Evolutionary conservation across 2,888 invertebrate genomes (phyloP).

Genomic region (Tridacna crocea): DNA sequence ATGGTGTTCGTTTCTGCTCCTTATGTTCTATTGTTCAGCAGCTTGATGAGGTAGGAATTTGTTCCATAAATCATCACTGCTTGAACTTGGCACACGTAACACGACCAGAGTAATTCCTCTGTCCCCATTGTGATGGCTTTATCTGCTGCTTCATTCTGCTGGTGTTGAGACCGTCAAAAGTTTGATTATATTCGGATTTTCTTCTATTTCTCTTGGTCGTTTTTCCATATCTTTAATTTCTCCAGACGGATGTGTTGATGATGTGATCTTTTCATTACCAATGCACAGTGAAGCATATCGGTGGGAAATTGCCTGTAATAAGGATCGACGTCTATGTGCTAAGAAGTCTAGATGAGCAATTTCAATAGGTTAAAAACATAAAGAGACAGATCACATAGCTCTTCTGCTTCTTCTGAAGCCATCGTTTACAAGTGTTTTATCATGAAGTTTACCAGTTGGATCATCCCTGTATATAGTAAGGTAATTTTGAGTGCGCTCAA

Average conservation of each 20-base stretch:
- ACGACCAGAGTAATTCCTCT: too few species aligned
- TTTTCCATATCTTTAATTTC: slow-evolving; percentile 25
- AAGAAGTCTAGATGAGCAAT: background rate
- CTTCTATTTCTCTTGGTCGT: slow-evolving; percentile 27
- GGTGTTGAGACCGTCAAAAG: background rate
- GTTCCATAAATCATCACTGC: too few species aligned
- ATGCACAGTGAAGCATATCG: slow-evolving; percentile 8
- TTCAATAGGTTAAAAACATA: background rate
- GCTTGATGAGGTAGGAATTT: too few species aligned
- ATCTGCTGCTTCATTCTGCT: background rate
- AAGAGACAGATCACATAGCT: background rate
- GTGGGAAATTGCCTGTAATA: background rate
- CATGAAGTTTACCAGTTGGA: slow-evolving; percentile 20
- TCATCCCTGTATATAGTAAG: too few species aligned
- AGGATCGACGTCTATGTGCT: background rate
- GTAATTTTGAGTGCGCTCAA: slow-evolving; percentile 25
- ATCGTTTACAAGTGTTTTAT: slow-evolving; percentile 15
- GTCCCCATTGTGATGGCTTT: too few species aligned
- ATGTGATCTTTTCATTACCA: slow-evolving; percentile 7
- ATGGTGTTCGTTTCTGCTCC: too few species aligned
- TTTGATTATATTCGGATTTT: background rate
- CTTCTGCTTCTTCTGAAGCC: background rate
- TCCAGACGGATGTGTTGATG: slow-evolving; percentile 24
- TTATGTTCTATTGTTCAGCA: too few species aligned
- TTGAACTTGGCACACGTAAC: too few species aligned